Evolutionary conservation across 1,140 invertebrate genomes (phyloP).

Genomic region (Popillia japonica): DNA sequence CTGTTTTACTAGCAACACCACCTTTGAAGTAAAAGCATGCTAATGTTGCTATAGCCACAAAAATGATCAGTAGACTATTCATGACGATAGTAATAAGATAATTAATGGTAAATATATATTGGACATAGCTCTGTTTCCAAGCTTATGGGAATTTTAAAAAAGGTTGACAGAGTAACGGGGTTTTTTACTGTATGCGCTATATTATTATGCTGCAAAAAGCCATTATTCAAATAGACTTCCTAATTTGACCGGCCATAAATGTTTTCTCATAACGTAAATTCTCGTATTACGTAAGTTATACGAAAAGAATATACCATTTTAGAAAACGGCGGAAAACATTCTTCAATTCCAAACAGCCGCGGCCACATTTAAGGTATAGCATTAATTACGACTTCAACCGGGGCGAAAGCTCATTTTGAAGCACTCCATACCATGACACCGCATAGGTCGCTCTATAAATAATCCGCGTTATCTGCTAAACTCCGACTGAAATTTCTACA

Average conservation of each 20-base stretch:
- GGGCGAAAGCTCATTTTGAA: neutral
- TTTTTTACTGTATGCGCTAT: too few species aligned
- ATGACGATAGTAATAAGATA: too few species aligned
- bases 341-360: neutral
- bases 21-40: too few species aligned
- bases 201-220: neutral
- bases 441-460: constrained; percentile 20
- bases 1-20: too few species aligned
- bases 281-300: neutral
- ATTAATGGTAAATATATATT: too few species aligned
- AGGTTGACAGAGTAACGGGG: too few species aligned
- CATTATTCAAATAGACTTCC: constrained; percentile 2
- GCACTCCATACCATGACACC: neutral
- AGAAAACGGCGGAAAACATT: constrained; percentile 19
- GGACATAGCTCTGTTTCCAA: too few species aligned
- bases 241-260: constrained; percentile 4
- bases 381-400: neutral
- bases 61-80: too few species aligned
- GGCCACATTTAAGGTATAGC: neutral
- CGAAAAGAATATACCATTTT: neutral
- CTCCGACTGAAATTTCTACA: neutral
- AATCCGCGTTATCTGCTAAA: neutral
- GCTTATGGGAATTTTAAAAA: too few species aligned
- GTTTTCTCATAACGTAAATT: neutral
- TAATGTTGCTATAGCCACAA: too few species aligned